Evolutionary conservation across 1,140 invertebrate genomes (phyloP).

Genomic region (Drosophila sturtevanti): DNA sequence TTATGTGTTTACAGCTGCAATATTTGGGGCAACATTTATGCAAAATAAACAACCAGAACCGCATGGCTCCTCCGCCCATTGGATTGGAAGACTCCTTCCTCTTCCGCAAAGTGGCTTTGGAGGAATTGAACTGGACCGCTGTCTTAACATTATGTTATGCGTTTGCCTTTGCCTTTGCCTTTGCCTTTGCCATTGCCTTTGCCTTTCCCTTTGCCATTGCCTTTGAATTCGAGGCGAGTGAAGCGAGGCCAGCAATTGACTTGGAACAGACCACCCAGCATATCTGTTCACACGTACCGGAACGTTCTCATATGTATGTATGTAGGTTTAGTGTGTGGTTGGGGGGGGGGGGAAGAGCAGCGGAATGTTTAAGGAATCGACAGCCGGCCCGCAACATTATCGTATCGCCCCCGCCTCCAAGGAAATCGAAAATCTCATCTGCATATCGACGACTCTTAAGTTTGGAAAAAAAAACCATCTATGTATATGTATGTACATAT

Average conservation of each 20-base stretch:
- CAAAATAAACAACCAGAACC: conserved; percentile 68
- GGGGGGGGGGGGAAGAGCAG: background rate
- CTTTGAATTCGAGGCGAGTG: conserved; percentile 25
- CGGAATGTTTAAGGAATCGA: background rate
- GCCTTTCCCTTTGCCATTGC: conserved; percentile 6
- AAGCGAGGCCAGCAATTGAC: conserved; percentile 66
- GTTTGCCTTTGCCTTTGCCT: conserved; percentile 4
- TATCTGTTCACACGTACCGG: conserved; percentile 79
- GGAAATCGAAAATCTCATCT: conserved; percentile 50
- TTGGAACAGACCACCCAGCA: conserved; percentile 81
- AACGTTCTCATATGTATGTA: conserved; percentile 55
- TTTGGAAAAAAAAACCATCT: background rate
- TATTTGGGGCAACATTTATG: conserved; percentile 81
- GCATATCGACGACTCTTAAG: conserved; percentile 38
- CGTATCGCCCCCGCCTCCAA: background rate
- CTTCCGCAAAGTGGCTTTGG: conserved; percentile 32
- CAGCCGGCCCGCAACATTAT: conserved; percentile 46
- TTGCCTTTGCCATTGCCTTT: background rate
- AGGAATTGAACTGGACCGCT: background rate
- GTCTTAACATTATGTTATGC: conserved; percentile 44
- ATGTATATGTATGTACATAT: too few species aligned
- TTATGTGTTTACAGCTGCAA: conserved; percentile 80
- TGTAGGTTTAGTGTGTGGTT: background rate
- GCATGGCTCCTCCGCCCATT: conserved; percentile 1
- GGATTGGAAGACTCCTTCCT: conserved; percentile 23